Percentiles rank a stretch among this genome's conserved stretches.
Evolutionary conservation across 2,888 invertebrate genomes (phyloP).

Genomic region (Epirrhoe alternata): DNA sequence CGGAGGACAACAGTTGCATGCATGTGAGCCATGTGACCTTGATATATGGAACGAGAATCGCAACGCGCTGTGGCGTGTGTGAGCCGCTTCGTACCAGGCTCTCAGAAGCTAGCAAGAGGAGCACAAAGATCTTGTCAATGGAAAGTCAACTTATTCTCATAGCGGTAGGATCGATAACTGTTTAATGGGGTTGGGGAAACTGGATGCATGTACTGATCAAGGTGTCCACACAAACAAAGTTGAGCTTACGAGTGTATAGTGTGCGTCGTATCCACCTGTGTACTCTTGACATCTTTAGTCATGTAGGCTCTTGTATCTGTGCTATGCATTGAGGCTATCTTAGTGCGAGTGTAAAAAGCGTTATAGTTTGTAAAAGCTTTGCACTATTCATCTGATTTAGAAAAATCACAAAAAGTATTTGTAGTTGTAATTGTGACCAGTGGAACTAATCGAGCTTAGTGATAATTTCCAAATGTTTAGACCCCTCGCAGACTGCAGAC

Average conservation of each 20-base stretch:
- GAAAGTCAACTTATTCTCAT: slow-evolving; percentile 43
- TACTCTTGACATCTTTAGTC: slow-evolving; percentile 35
- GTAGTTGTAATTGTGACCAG: too few species aligned
- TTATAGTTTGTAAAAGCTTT: not conserved
- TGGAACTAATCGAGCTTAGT: not conserved
- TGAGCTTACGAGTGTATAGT: slow-evolving; percentile 21
- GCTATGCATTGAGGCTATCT: slow-evolving; percentile 14
- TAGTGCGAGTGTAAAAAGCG: slow-evolving; percentile 3
- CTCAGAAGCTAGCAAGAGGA: slow-evolving; percentile 60
- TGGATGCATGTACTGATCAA: slow-evolving; percentile 42
- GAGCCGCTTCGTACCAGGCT: slow-evolving; percentile 73
- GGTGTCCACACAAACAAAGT: slow-evolving; percentile 42
- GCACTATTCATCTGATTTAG: not conserved
- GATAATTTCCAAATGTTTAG: too few species aligned
- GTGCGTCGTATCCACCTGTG: slow-evolving; percentile 51
- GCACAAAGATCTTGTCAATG: slow-evolving; percentile 9
- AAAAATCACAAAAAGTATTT: too few species aligned
- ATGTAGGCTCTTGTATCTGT: slow-evolving; percentile 25
- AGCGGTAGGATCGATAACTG: slow-evolving; percentile 37
- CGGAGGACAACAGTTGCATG: slow-evolving; percentile 57
- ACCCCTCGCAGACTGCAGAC: too few species aligned
- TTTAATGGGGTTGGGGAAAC: slow-evolving; percentile 37
- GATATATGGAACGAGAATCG: slow-evolving; percentile 73
- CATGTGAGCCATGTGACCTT: slow-evolving; percentile 74
- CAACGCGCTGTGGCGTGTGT: slow-evolving; percentile 68